Base-by-base conservation (phyloP, 2,888 invertebrate species). In the Stegophylla sp. region DNA sequence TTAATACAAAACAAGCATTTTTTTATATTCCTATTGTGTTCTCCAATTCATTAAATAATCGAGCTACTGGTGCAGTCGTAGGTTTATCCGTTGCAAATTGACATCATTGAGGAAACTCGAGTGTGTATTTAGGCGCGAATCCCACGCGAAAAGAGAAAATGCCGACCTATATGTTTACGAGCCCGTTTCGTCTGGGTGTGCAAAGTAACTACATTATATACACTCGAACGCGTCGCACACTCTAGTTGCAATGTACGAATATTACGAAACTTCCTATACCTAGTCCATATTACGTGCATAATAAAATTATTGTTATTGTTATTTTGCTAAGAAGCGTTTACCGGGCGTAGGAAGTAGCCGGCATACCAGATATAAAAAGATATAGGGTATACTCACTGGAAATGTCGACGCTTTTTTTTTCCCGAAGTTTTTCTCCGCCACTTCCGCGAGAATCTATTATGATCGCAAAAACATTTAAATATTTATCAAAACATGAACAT, bases 101-200 rank as follows among this genome's bases (percentile, higher is more conserved):
- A 7, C 7, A 34, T 34, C 34, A 34, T 34, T 34, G 4, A 34
- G 7, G 7, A 34, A 34, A 34, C 34, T 34, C 61, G 28, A 13
- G 28, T 28, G 7, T 34, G 34, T 7, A 34, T 34, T 34, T 34
- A 7, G 23, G 26, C 26, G 28, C 48, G n/a, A 17, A 48, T 63
- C 13, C 17, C 41, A 34, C 12, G 10, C 28, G 23, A 75, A 64
- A 75, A 75, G 51, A 64, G 75, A 64, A 75, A 75, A 75, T 75
- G 15, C 13, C 75, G 75, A 75, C 75, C 75, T 64, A 51, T 51
- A 75, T 75, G 75, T 64, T 64, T 64, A 75, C 64, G 41, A 17
- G 51, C 17, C 64, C 75, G 75, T 75, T 63, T 75, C 63, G 17
- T 4, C 61, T 59, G 23, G 10, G 1, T 56, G 23, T 9, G 7